These are phyloP conservation scores for Colossoma macropomum DNA, from an alignment of 2,113 vertebrate species.

Conservation along the genomic window DNA sequence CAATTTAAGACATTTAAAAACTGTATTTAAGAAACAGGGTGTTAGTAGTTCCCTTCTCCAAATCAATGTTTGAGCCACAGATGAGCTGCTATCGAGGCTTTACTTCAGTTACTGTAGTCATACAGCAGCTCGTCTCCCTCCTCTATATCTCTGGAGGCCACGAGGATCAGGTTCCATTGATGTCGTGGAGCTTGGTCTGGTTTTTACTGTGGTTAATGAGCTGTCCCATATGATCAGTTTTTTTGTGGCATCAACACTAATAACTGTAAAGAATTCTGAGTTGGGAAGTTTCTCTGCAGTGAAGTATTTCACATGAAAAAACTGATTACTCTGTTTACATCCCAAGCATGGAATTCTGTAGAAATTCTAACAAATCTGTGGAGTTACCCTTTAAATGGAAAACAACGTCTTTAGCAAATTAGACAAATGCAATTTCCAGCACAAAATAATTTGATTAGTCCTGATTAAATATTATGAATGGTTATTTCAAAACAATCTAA, in stretches of 20 bases:
- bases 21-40: constrained; percentile 59
- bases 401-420: too few relatives aligned
- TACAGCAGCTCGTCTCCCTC: constrained; percentile 94
- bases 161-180: constrained; percentile 90
- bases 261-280: constrained; percentile 77
- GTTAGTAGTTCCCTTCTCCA: constrained; percentile 58
- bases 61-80: constrained; percentile 92
- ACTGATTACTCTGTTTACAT: too few relatives aligned
- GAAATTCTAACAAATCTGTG: too few relatives aligned
- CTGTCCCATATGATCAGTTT: constrained; percentile 87
- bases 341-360: too few relatives aligned
- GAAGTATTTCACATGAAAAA: too few relatives aligned
- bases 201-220: constrained; percentile 97
- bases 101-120: constrained; percentile 95
- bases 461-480: too few relatives aligned
- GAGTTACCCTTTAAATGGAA: too few relatives aligned
- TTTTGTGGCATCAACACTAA: constrained; percentile 92
- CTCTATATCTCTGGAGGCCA: constrained; percentile 91
- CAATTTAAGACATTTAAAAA: constrained; percentile 67
- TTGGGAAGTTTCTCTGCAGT: too few relatives aligned
- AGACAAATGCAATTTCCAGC: too few relatives aligned
- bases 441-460: too few relatives aligned
- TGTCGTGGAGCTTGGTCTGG: constrained; percentile 94
- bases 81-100: constrained; percentile 90
- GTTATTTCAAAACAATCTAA: too few relatives aligned